These are phyloP conservation scores for Norana najaformis DNA, from an alignment of 2,888 invertebrate genomes.

Conservation along the genomic window DNA sequence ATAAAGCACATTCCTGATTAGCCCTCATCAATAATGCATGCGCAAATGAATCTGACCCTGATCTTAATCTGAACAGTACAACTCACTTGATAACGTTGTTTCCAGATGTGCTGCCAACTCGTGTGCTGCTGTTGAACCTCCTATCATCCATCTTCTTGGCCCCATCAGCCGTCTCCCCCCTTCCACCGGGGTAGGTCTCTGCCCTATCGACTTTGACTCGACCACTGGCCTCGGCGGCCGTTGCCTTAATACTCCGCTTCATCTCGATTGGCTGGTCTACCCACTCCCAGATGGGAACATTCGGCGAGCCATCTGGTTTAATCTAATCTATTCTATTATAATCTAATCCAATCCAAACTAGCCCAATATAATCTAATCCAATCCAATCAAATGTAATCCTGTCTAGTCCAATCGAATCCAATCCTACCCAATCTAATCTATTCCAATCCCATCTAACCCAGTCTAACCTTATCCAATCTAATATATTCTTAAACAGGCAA, in stretches of 20 bases:
- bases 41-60: too few species aligned
- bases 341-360: neutral
- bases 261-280: neutral
- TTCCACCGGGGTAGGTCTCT: constrained; percentile 2
- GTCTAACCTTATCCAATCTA: neutral
- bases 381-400: neutral
- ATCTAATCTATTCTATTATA: neutral
- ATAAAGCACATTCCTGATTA: too few species aligned
- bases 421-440: neutral
- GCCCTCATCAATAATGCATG: neutral
- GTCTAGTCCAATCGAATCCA: neutral
- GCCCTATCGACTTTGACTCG: constrained; percentile 17
- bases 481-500: too few species aligned
- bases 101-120: neutral
- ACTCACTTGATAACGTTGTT: constrained; percentile 10
- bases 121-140: neutral
- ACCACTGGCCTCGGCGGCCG: neutral
- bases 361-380: neutral
- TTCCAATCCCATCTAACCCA: neutral
- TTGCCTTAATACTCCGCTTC: neutral
- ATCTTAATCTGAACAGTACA: too few species aligned
- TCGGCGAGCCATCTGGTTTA: neutral
- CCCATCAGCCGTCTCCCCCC: neutral
- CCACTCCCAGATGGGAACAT: neutral
- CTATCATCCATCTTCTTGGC: neutral